These are phyloP conservation scores for Notodonta dromedarius DNA, from an alignment of 2,888 invertebrate genomes.

Conservation along the genomic window DNA sequence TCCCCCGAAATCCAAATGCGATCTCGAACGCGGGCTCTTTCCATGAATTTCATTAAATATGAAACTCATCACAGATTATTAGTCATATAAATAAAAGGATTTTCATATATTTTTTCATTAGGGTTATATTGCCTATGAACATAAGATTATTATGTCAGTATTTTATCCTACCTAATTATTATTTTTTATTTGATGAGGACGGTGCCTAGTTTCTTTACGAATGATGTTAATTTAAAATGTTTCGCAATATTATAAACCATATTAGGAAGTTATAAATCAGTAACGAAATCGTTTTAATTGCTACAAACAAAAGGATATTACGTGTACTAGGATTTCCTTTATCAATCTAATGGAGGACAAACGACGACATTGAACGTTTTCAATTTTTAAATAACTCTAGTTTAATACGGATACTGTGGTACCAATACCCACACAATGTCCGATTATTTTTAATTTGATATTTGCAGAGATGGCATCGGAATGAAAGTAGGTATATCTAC, in stretches of 20 bases:
- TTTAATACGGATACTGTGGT: too few species aligned
- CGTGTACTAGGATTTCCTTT: constrained; percentile 4
- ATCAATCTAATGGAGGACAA: constrained; percentile 2
- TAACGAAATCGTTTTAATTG: constrained; percentile 2
- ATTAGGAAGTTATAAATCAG: neutral
- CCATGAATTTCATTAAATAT: constrained; percentile 41
- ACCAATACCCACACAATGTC: too few species aligned
- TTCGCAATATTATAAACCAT: too few species aligned
- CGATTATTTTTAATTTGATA: too few species aligned
- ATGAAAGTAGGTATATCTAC: too few species aligned
- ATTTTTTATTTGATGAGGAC: too few species aligned
- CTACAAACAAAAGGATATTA: constrained; percentile 3
- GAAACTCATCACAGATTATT: constrained; percentile 31
- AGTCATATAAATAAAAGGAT: constrained; percentile 10
- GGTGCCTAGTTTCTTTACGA: neutral
- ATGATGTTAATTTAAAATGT: too few species aligned
- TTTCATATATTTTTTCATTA: too few species aligned
- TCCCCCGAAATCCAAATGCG: constrained; percentile 57
- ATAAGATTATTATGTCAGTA: too few species aligned
- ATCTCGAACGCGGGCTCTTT: constrained; percentile 35
- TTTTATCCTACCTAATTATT: too few species aligned
- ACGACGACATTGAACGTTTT: neutral
- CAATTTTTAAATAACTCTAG: neutral
- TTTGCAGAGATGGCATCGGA: too few species aligned
- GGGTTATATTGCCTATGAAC: too few species aligned